Evolutionary conservation across 2,797 vertebrate species (phyloP).

Genomic region (Anomalospiza imberbis): DNA sequence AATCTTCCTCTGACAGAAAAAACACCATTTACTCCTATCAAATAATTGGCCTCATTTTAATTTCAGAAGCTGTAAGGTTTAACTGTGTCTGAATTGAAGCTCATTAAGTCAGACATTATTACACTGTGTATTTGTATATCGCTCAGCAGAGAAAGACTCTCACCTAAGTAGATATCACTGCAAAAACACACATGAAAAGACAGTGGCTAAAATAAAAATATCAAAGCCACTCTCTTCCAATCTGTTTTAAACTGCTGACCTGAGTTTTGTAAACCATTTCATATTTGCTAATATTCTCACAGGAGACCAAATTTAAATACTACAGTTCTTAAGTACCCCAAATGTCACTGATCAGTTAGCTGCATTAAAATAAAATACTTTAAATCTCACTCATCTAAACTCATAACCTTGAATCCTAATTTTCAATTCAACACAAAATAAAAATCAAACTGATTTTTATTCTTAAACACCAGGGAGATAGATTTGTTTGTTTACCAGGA

Average conservation of each 20-base stretch:
- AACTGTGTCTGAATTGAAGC: background rate
- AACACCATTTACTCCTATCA: background rate
- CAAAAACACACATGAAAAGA: background rate
- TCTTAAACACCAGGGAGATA: background rate
- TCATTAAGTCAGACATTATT: background rate
- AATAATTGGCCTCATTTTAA: background rate
- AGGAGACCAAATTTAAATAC: background rate
- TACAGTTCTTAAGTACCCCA: background rate
- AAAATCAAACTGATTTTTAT: background rate
- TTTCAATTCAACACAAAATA: background rate
- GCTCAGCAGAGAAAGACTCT: background rate
- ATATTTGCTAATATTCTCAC: background rate
- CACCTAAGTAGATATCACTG: background rate
- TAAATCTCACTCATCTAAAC: background rate
- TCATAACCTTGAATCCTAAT: background rate
- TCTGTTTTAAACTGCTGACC: background rate
- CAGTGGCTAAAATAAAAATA: background rate
- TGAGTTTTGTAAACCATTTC: background rate
- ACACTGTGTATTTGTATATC: background rate
- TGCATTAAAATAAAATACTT: background rate
- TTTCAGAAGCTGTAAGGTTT: background rate
- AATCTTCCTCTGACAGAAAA: background rate
- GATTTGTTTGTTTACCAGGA: background rate
- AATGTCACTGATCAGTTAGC: rapidly evolving
- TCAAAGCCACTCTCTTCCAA: background rate